A percentile compares a stretch with the other conserved stretches of the same genome.
Evolutionary conservation across 2,797 vertebrate genomes (phyloP).

Genomic region (Malacoctenus gilli): DNA sequence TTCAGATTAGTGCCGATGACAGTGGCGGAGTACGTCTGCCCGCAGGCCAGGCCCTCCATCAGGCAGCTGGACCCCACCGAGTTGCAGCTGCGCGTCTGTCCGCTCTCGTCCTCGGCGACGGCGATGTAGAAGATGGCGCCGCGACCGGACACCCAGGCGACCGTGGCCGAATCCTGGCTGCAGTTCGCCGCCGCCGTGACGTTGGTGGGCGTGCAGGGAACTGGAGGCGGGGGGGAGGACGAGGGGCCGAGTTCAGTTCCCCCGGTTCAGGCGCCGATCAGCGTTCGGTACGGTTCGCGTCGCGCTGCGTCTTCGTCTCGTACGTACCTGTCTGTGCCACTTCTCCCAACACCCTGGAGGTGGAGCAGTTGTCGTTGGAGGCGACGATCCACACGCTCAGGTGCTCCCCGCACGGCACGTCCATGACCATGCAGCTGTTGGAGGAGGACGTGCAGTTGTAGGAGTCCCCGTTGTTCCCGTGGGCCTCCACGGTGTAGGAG

Average conservation of each 20-base stretch:
- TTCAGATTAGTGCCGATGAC: constrained; percentile 67
- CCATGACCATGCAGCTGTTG: constrained; percentile 70
- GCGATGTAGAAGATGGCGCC: constrained; percentile 70
- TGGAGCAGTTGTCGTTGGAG: constrained; percentile 75
- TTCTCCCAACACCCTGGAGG: constrained; percentile 64
- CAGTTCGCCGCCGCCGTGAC: constrained; percentile 61
- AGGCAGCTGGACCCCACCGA: constrained; percentile 58
- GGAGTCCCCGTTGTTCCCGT: constrained; percentile 68
- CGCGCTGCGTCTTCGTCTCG: no score
- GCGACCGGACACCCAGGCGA: constrained; percentile 65
- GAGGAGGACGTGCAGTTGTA: constrained; percentile 77
- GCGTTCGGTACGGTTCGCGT: no score
- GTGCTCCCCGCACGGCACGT: constrained; percentile 79
- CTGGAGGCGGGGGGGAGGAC: constrained; percentile 53
- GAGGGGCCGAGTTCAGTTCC: no score
- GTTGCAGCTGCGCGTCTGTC: constrained; percentile 51
- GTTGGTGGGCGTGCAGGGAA: constrained; percentile 77
- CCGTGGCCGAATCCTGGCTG: constrained; percentile 59
- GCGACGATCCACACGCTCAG: constrained; percentile 79
- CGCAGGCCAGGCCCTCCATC: constrained; percentile 74
- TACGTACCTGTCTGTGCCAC: constrained; percentile 75
- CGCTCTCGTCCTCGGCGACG: constrained; percentile 48
- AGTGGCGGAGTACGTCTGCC: constrained; percentile 66
- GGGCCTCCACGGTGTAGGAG: constrained; percentile 70
- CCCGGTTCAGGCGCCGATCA: no score